Percentiles rank a stretch among this genome's conserved stretches.
These are phyloP conservation scores for Leucozona laternaria DNA, from an alignment of 2,888 invertebrate genomes.

Conservation along the genomic window DNA sequence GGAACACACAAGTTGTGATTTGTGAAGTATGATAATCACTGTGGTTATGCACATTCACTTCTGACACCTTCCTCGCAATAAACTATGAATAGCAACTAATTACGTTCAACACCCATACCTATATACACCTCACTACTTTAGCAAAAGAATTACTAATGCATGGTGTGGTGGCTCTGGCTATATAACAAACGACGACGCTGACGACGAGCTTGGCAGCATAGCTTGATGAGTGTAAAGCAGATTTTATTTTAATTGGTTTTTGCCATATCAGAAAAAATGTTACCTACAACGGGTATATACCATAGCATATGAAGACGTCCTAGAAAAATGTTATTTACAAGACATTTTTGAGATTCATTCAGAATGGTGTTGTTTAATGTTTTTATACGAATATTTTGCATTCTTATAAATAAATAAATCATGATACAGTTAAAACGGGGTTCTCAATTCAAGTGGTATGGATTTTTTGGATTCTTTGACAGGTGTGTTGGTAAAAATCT, in stretches of 20 bases:
- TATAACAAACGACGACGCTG: background rate
- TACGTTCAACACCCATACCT: constrained; percentile 58
- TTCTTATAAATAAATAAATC: background rate
- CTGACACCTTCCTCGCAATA: constrained; percentile 56
- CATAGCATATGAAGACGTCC: background rate
- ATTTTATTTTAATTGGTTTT: constrained; percentile 67
- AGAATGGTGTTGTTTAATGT: background rate
- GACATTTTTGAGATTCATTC: background rate
- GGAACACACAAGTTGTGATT: constrained; percentile 57
- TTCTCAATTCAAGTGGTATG: background rate
- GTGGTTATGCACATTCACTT: constrained; percentile 58
- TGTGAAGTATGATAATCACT: constrained; percentile 67
- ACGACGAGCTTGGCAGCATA: background rate
- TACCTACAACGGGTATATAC: background rate
- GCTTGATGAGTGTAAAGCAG: background rate
- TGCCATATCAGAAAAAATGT: background rate
- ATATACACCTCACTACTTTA: background rate
- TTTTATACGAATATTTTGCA: background rate
- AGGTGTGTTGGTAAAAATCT: background rate
- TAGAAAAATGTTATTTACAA: background rate
- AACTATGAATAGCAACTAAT: constrained; percentile 68
- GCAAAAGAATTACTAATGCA: constrained; percentile 35
- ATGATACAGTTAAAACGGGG: background rate
- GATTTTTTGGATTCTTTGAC: background rate
- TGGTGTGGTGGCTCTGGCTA: constrained; percentile 25